phyloP scores from a whole-genome alignment of 1,140 invertebrate genomes.

The Drosophila saltans region DNA sequence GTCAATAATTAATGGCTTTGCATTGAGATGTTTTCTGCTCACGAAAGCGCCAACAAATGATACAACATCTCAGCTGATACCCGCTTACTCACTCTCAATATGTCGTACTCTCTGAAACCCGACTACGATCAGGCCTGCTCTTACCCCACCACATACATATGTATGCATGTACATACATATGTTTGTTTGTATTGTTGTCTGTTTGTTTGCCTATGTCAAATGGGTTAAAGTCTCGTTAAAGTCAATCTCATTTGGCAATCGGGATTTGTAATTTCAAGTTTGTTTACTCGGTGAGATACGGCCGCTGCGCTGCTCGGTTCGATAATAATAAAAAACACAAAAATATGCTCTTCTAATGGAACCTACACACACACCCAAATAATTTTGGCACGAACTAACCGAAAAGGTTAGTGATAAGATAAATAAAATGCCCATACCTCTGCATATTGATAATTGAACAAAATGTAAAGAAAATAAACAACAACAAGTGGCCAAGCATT shows the following conservation, averaged over 20 bases:
- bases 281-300: background rate
- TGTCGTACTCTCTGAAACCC: too few relatives aligned
- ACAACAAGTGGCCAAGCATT: background rate
- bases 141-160: too few relatives aligned
- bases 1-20: background rate
- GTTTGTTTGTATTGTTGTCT: conserved; percentile 15
- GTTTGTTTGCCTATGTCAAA: background rate
- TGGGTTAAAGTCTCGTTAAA: conserved; percentile 34
- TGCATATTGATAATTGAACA: conserved; percentile 10
- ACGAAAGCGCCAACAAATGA: background rate
- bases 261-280: conserved; percentile 5
- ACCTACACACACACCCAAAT: background rate
- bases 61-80: background rate
- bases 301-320: background rate
- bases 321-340: conserved; percentile 1
- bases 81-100: too few relatives aligned
- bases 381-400: background rate
- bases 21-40: background rate
- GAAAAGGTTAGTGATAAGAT: conserved; percentile 40
- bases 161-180: conserved; percentile 1
- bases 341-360: background rate
- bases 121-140: too few relatives aligned
- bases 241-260: conserved; percentile 3
- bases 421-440: conserved; percentile 21
- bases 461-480: conserved; percentile 5